Base-by-base conservation (phyloP, 2,888 invertebrate species). In the Macroteleia sp. region DNA sequence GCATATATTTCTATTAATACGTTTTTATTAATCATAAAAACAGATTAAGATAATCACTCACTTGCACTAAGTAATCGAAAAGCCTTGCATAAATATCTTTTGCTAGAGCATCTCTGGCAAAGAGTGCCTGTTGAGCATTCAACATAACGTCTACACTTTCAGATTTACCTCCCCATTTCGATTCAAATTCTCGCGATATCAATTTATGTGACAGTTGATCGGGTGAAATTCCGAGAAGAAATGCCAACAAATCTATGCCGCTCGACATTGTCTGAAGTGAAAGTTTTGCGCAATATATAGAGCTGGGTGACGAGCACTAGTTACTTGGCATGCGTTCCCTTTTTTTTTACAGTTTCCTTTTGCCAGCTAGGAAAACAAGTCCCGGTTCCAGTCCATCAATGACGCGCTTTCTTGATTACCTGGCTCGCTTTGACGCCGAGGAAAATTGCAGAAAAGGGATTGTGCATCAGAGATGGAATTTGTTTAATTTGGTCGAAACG, bases 111-210 rank as follows among this genome's bases (percentile, higher is more conserved):
- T 95, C 94, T 56, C 94, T 87, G 0, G 94, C 93, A 83, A 94
- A 94, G 64, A 92, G 91, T 0, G 95, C 94, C 88, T 95, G 95
- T 80, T 94, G 94, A 4, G 93, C 92, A 83, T 94, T 95, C 50
- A 94, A 89, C 4, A 93, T 94, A 69, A 95, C 93, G 83, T 95
- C 93, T 36, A 95, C 94, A 59, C 92, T 92, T 85, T 95, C 95
- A 9, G 93, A 92, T 82, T 94, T 93, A 22, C 92, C 92, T 50
- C 95, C 95, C 94, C 95, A 95, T 90, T 94, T 94, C 74, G 93
- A 93, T 86, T 95, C 95, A 92, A 95, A 94, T 74, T 93, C 91
- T 17, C 94, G 92, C 57, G 94, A 94, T 10, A 93, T 93, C 80
- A 95, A 86, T 87, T 95, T 95, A 73, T 91, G 91, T 59, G 92